Conservation (phyloP, 2,113 vertebrate species). For the Edolisoma coerulescens region DNA sequence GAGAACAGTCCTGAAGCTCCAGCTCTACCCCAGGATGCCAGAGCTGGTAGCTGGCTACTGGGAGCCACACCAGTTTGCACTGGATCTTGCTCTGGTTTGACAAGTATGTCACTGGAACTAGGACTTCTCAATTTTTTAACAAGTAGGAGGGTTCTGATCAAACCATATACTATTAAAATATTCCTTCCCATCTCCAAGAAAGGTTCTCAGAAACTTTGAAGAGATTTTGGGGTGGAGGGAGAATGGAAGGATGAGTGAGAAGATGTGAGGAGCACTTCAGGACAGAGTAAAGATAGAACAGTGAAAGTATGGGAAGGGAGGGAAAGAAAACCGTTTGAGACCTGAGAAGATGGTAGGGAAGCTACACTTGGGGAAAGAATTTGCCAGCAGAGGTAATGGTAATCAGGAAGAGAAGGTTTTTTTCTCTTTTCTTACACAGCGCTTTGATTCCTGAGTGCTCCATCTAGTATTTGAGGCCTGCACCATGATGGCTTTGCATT, state of each 20-base stretch:
- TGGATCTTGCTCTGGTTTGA: neutral
- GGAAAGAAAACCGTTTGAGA: neutral
- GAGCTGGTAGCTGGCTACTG: neutral
- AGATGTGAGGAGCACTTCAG: neutral
- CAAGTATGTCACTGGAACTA: neutral
- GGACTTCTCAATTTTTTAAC: neutral
- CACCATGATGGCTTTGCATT: neutral
- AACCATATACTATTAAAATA: neutral
- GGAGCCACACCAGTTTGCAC: neutral
- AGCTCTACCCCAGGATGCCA: neutral
- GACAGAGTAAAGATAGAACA: neutral
- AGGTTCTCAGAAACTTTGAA: neutral
- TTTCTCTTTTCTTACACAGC: neutral
- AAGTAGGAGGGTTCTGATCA: neutral
- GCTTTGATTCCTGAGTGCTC: neutral
- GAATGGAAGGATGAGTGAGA: neutral
- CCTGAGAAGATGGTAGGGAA: neutral
- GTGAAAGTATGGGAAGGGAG: neutral
- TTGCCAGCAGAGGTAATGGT: neutral
- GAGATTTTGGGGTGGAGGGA: neutral
- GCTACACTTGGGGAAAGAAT: neutral
- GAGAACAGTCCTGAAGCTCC: neutral
- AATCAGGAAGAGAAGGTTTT: neutral
- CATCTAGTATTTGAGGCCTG: neutral
- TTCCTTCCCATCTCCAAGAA: neutral